Evolutionary conservation across 1,140 invertebrate genomes (phyloP).

Genomic region (Leptinotarsa undecemlineata): DNA sequence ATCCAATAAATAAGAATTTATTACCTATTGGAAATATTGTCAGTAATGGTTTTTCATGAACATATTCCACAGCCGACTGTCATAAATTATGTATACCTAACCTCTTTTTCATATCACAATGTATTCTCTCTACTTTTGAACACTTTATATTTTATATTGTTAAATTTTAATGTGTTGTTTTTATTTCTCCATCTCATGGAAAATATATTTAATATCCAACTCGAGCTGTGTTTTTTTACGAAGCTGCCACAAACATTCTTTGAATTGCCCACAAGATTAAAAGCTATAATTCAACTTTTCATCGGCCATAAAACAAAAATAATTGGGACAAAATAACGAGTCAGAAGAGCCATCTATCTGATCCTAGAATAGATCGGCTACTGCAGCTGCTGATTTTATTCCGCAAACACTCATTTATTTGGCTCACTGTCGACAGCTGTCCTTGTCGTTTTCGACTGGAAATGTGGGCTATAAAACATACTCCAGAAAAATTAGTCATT

Average conservation of each 20-base stretch:
- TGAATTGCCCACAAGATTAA: constrained; percentile 26
- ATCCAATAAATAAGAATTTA: too few species aligned
- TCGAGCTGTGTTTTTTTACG: constrained; percentile 6
- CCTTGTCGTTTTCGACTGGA: constrained; percentile 7
- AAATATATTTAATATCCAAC: constrained; percentile 25
- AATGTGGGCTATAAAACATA: background rate
- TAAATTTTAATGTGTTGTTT: constrained; percentile 37
- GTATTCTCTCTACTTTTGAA: background rate
- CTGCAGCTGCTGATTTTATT: constrained; percentile 43
- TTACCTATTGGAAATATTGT: too few species aligned
- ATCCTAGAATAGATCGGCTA: constrained; percentile 49
- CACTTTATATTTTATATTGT: constrained; percentile 28
- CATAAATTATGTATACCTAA: background rate
- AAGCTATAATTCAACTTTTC: constrained; percentile 40
- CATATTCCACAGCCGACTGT: too few species aligned
- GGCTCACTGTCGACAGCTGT: constrained; percentile 17
- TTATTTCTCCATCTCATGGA: constrained; percentile 37
- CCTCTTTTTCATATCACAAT: background rate
- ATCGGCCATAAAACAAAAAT: constrained; percentile 49
- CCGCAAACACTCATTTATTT: constrained; percentile 26
- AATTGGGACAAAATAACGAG: constrained; percentile 50
- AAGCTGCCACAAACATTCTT: background rate
- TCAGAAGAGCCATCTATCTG: constrained; percentile 47
- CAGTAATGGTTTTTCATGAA: too few species aligned
- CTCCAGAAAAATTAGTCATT: too few species aligned